Evolutionary conservation across 2,888 invertebrate genomes (phyloP), one percentile per base, ranked within the genome.

Genomic region (Pterostichus madidus): DNA sequence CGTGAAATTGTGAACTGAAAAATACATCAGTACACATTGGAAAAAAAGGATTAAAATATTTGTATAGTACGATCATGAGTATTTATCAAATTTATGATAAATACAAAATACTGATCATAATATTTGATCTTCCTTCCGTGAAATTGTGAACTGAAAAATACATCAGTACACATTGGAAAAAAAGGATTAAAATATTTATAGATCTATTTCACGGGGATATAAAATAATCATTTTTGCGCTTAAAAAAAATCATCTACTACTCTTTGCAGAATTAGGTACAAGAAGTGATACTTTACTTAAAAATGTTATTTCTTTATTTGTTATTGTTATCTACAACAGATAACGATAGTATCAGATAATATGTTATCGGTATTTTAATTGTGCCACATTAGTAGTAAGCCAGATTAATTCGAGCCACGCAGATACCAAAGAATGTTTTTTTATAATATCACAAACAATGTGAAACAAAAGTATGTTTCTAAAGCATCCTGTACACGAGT

Each of bases 1-100:
- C 64, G 64, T 64, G 64, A 64, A 64, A 64, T 35, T 15, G 35
- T 13, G 32, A 64, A 64, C 64, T 64, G 13, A 64, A 64, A 64
- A 32, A 35, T 64, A 64, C 64, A 32, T 64, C n/a, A 64, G 64
- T 13, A 8, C 35, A 64, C 64, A 64, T 64, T 64, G 64, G 64
- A 35, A 35, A 61, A 13, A 10, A 64, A 35, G 64, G 39, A 64
- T 6, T n/a, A n/a, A n/a, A 39, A 7, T 39, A 39, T 7, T 8
- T 39, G 24, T 24, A 24, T 24, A 24, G 3, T 24, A 24, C 24
- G 24, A 24, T 24, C 24, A 24, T 24, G 24, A 24, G 24, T 24
- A 8, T 39, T 39, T 39, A 39, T 39, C 39, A 39, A 39, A 3
- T 39, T 7, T 7, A 39, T 39, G 5, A 39, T 39, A 39, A 39